Percentiles rank a stretch among this genome's conserved stretches.
Evolutionary conservation across 2,888 invertebrate species (phyloP).

Genomic region (Rhagonycha lutea): DNA sequence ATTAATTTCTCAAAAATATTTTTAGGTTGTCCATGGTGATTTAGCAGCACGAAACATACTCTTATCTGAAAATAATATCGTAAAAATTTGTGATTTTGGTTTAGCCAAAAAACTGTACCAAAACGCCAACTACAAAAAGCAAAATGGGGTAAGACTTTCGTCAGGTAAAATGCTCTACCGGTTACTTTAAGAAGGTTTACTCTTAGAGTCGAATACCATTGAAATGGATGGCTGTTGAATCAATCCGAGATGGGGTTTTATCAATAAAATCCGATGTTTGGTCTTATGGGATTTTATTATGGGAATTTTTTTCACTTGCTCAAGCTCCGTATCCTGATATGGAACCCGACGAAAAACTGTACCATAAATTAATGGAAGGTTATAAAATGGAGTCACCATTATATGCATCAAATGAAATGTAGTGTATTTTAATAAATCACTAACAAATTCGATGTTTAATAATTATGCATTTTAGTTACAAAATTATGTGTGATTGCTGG

Average conservation of each 20-base stretch:
- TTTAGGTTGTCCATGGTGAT: slow-evolving; percentile 80
- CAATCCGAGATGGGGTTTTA: slow-evolving; percentile 86
- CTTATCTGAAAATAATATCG: slow-evolving; percentile 85
- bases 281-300: slow-evolving; percentile 88
- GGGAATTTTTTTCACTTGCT: slow-evolving; percentile 88
- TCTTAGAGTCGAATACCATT: slow-evolving; percentile 78
- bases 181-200: background rate
- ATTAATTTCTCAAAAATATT: background rate
- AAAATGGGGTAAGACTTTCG: slow-evolving; percentile 69
- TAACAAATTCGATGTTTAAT: no score
- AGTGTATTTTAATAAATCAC: no score
- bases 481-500: background rate
- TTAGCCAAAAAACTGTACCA: slow-evolving; percentile 90
- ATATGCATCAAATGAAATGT: background rate
- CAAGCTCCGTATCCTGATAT: slow-evolving; percentile 58
- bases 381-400: background rate
- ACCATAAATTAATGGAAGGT: background rate
- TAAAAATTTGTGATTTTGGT: slow-evolving; percentile 97
- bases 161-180: background rate
- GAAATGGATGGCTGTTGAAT: slow-evolving; percentile 96
- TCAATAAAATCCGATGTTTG: slow-evolving; percentile 95
- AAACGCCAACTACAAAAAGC: slow-evolving; percentile 87
- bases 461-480: slow-evolving; percentile 53
- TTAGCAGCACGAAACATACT: slow-evolving; percentile 89
- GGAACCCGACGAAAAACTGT: background rate